Evolutionary conservation across 2,113 vertebrate genomes (phyloP).

Genomic region (Callithrix jacchus): DNA sequence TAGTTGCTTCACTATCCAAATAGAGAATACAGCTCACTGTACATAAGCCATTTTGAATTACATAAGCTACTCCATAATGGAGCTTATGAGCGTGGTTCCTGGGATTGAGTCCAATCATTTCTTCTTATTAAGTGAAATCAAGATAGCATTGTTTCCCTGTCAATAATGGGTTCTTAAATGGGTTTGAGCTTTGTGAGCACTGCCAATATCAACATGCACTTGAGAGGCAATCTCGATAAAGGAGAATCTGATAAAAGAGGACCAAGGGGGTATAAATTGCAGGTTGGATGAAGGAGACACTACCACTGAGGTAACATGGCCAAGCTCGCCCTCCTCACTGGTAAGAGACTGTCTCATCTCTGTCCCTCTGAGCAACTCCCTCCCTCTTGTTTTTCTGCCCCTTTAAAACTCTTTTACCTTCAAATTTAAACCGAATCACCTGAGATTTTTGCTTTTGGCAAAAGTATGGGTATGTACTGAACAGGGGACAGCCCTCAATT

Average conservation of each 20-base stretch:
- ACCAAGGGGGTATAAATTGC: background rate
- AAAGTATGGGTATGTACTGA: background rate
- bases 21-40: background rate
- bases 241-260: background rate
- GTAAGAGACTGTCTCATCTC: background rate
- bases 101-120: background rate
- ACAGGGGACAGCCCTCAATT: background rate
- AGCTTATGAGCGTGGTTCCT: background rate
- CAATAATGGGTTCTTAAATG: background rate
- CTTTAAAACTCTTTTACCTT: background rate
- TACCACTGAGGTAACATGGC: background rate
- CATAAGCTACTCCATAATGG: background rate
- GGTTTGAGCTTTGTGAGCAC: background rate
- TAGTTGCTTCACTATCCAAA: background rate
- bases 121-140: background rate
- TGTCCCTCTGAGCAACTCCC: background rate
- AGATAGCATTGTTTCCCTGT: background rate
- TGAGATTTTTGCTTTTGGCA: background rate
- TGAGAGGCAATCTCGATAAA: background rate
- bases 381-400: background rate
- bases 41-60: background rate
- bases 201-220: constrained; percentile 33
- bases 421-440: background rate
- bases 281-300: background rate
- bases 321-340: background rate